Evolutionary conservation across 53 echinoderm and acorn worm genomes (phyloP).

Genomic region (Stichopus horrens): DNA sequence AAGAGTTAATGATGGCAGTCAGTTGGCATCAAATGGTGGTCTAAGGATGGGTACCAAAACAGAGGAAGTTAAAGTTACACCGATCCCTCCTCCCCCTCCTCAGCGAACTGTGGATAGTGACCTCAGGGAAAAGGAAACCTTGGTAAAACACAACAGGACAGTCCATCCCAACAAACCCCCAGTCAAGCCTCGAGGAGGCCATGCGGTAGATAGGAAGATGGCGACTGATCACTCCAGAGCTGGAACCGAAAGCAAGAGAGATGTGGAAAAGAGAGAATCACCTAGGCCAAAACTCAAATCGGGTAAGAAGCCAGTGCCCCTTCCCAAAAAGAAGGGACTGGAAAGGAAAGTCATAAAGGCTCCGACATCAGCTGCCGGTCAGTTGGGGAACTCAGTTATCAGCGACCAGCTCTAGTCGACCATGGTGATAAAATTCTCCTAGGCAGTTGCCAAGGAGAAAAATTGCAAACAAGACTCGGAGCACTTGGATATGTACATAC

Average conservation of each 20-base stretch:
- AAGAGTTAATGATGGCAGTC: neutral
- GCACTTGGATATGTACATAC: slow-evolving; percentile 12
- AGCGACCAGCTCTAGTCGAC: slow-evolving; percentile 12
- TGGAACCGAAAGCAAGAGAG: neutral
- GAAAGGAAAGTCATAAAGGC: slow-evolving; percentile 4
- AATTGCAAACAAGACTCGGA: neutral
- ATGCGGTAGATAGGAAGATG: neutral
- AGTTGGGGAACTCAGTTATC: slow-evolving; percentile 17
- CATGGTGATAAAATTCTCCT: neutral
- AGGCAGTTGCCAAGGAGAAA: neutral
- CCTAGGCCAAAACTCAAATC: neutral
- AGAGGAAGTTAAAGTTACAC: neutral
- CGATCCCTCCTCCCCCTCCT: neutral
- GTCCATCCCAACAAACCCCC: neutral
- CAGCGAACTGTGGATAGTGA: neutral
- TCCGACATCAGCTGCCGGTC: neutral
- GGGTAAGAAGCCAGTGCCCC: slow-evolving; percentile 42
- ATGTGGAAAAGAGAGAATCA: neutral
- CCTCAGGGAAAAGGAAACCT: neutral
- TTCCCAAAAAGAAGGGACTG: slow-evolving; percentile 32
- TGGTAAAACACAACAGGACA: neutral
- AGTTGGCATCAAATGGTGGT: slow-evolving; percentile 5
- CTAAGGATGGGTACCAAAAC: neutral
- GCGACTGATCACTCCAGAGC: neutral
- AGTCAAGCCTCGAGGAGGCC: neutral